Conservation (phyloP, 1,140 invertebrate genomes). For the Diabrotica virgifera region DNA sequence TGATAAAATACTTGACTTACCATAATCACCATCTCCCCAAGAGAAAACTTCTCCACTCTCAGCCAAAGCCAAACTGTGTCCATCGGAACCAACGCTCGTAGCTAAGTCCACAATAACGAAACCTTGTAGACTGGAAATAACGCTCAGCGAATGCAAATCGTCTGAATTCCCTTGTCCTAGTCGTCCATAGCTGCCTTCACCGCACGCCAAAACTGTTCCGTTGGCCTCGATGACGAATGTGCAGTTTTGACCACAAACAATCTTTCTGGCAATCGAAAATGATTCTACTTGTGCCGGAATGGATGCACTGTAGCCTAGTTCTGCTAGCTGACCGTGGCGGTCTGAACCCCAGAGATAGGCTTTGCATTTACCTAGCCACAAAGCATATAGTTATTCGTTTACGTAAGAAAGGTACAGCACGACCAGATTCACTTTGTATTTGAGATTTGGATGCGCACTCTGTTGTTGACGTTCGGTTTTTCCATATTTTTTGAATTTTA, state of each 20-base stretch:
- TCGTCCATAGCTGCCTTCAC: constrained; percentile 90
- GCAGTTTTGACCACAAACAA: constrained; percentile 67
- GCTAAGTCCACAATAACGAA: constrained; percentile 64
- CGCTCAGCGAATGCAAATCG: constrained; percentile 66
- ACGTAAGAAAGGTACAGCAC: too few relatives aligned
- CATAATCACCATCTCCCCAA: constrained; percentile 87
- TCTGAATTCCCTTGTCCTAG: constrained; percentile 92
- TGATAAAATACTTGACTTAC: constrained; percentile 40
- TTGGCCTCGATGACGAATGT: constrained; percentile 62
- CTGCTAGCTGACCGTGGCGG: constrained; percentile 62
- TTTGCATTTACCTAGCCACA: constrained; percentile 37
- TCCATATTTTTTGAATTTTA: too few relatives aligned
- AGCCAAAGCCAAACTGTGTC: constrained; percentile 88
- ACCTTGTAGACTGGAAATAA: constrained; percentile 65
- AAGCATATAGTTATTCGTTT: too few relatives aligned
- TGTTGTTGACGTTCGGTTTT: too few relatives aligned
- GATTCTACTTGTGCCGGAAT: constrained; percentile 50
- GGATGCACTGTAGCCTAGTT: constrained; percentile 52
- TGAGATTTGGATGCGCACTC: too few relatives aligned
- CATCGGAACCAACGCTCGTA: constrained; percentile 88
- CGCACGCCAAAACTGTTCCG: constrained; percentile 84
- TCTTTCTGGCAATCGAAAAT: constrained; percentile 55
- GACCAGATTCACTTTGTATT: too few relatives aligned
- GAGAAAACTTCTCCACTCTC: constrained; percentile 87
- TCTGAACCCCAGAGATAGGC: constrained; percentile 65